Conservation (phyloP, 2,113 vertebrate species). For the Ploceus nigricollis region DNA sequence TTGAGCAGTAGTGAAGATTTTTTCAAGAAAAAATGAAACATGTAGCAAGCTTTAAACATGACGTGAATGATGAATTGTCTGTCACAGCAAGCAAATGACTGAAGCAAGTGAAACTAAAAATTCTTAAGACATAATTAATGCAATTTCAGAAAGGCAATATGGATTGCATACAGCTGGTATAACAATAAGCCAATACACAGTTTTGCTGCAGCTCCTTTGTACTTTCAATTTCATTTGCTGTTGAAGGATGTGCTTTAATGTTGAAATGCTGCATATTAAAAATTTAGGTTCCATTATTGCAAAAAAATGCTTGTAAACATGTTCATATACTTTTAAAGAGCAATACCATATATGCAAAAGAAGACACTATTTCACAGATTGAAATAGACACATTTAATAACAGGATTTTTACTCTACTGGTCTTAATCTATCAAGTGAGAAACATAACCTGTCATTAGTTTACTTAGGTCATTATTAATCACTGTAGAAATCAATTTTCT, state of each 20-base stretch:
- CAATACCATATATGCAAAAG: background rate
- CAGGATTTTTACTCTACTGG: background rate
- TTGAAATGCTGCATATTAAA: background rate
- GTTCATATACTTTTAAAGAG: background rate
- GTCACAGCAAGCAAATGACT: slow-evolving; percentile 58
- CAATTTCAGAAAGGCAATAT: slow-evolving; percentile 40
- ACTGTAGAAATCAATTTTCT: background rate
- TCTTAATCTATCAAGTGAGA: background rate
- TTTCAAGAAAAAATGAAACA: background rate
- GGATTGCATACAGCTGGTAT: slow-evolving; percentile 21
- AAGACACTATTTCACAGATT: background rate
- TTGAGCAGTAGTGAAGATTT: no score
- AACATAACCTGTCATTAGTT: background rate
- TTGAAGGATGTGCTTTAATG: background rate
- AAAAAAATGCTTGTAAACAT: background rate
- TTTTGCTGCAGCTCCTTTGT: slow-evolving; percentile 40
- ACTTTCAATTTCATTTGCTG: background rate
- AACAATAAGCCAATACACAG: background rate
- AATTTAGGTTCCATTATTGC: background rate
- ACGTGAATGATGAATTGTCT: slow-evolving; percentile 45
- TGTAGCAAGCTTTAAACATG: slow-evolving; percentile 65
- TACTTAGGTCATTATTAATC: background rate
- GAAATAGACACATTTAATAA: background rate
- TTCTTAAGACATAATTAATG: slow-evolving; percentile 60
- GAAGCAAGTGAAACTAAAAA: slow-evolving; percentile 64